Evolutionary conservation across 2,888 invertebrate species (phyloP).

Genomic region (Caenorhabditis uteleia): DNA sequence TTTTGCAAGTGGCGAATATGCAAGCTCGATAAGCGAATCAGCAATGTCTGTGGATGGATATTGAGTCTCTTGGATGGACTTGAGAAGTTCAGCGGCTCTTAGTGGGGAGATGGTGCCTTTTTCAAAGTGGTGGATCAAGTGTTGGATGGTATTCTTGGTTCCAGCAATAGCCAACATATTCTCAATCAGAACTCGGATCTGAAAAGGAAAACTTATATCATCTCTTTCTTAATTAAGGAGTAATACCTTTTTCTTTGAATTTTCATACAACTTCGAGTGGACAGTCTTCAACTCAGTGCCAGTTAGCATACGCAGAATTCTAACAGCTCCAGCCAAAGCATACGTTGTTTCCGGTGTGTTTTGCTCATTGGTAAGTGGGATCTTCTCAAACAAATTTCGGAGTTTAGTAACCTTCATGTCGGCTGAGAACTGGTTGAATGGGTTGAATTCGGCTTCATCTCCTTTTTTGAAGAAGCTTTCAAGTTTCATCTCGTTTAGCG

Average conservation of each 20-base stretch:
- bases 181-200: slow-evolving; percentile 42
- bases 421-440: slow-evolving; percentile 26
- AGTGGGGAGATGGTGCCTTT: slow-evolving; percentile 24
- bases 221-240: slow-evolving; percentile 7
- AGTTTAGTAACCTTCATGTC: slow-evolving; percentile 36
- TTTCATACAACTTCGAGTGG: slow-evolving; percentile 30
- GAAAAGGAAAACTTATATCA: not conserved
- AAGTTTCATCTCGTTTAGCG: slow-evolving; percentile 30
- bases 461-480: slow-evolving; percentile 52
- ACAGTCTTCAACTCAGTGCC: slow-evolving; percentile 49
- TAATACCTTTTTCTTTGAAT: slow-evolving; percentile 21
- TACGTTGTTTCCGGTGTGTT: slow-evolving; percentile 37
- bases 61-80: slow-evolving; percentile 47
- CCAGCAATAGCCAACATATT: slow-evolving; percentile 52
- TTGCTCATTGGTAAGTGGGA: slow-evolving; percentile 30
- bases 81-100: slow-evolving; percentile 41
- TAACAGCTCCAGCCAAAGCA: slow-evolving; percentile 54
- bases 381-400: slow-evolving; percentile 25
- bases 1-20: slow-evolving; percentile 13
- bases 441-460: slow-evolving; percentile 30
- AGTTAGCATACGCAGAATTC: slow-evolving; percentile 50
- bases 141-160: slow-evolving; percentile 47
- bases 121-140: slow-evolving; percentile 39
- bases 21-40: slow-evolving; percentile 26
- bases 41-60: slow-evolving; percentile 38